A percentile compares a stretch with the other conserved stretches of the same genome.
phyloP scores from a whole-genome alignment of 2,113 vertebrate species.

The Paradoxurus hermaphroditus region DNA sequence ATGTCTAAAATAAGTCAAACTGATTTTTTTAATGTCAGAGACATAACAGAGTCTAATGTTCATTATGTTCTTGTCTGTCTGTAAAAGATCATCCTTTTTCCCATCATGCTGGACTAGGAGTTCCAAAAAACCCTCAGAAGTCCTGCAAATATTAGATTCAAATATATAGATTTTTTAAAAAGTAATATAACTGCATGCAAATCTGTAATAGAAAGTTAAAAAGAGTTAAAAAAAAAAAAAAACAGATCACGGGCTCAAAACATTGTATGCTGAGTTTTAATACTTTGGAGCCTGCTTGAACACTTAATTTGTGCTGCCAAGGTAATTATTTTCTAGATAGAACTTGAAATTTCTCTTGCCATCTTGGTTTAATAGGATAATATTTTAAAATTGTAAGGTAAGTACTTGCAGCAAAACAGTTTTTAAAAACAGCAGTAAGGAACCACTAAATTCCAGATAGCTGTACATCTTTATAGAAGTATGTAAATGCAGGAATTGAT shows the following conservation, averaged over 20 bases:
- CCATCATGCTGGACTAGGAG: background rate
- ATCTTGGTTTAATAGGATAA: background rate
- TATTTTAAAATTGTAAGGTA: background rate
- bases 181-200: background rate
- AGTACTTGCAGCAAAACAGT: background rate
- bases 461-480: background rate
- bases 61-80: background rate
- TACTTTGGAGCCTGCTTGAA: background rate
- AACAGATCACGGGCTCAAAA: background rate
- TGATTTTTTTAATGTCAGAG: background rate
- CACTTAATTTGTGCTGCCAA: background rate
- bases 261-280: background rate
- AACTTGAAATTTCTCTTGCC: constrained; percentile 12
- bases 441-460: background rate
- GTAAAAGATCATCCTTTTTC: background rate
- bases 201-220: background rate
- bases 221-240: background rate
- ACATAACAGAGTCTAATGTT: background rate
- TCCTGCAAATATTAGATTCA: background rate
- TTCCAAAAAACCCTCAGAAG: background rate
- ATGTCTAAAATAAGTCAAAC: background rate
- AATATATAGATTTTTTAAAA: background rate
- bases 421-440: background rate
- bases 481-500: background rate
- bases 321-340: background rate